phyloP scores from a whole-genome alignment of 2,797 vertebrate species.

The Amblyraja radiata region DNA sequence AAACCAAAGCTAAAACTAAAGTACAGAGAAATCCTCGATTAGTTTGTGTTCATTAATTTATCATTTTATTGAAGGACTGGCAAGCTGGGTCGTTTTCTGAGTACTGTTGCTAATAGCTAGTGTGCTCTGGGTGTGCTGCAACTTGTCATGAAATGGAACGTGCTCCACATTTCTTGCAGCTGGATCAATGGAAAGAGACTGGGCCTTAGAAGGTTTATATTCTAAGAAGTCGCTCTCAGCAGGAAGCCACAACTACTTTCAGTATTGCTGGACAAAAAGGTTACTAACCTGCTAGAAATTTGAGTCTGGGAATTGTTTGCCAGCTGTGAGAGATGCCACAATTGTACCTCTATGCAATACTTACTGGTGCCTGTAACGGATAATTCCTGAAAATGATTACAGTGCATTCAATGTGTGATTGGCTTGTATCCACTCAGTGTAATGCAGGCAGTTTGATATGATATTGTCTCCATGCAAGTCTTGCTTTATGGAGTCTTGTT shows the following conservation, averaged over 20 bases:
- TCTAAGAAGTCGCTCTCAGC: neutral
- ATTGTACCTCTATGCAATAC: neutral
- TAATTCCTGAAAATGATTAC: too few relatives aligned
- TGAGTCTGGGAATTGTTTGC: neutral
- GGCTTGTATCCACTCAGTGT: too few relatives aligned
- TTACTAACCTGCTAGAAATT: neutral
- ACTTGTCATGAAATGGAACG: neutral
- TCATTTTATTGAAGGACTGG: neutral
- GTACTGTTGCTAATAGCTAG: neutral
- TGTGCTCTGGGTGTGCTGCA: neutral
- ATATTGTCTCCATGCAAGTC: too few relatives aligned
- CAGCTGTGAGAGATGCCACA: neutral
- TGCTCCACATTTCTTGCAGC: neutral
- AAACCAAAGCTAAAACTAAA: too few relatives aligned
- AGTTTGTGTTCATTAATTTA: neutral
- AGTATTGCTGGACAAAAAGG: neutral
- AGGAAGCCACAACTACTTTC: neutral
- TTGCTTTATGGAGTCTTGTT: too few relatives aligned
- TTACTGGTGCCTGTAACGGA: too few relatives aligned
- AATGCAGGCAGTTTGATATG: too few relatives aligned
- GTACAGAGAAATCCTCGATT: neutral
- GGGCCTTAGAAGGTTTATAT: neutral
- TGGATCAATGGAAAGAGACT: neutral
- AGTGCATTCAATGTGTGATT: too few relatives aligned
- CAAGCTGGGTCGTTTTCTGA: neutral